Evolutionary conservation across 2,113 vertebrate genomes (phyloP), one percentile per base, ranked within the genome.

Genomic region (Tetrao urogallus): DNA sequence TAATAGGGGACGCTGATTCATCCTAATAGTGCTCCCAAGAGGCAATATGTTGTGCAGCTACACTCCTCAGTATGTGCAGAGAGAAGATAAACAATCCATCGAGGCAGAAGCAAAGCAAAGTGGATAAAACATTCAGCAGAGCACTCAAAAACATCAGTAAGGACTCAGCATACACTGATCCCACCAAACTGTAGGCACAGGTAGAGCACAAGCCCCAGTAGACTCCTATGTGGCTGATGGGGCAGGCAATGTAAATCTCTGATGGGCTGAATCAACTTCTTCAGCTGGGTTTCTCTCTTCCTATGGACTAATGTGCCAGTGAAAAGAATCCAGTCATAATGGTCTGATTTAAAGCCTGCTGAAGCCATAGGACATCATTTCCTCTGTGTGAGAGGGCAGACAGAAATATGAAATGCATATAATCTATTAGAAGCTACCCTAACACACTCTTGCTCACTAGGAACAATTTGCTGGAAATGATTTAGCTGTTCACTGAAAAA

Each of bases 91-190:
- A 71, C 28, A 43, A 75, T 19, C 7, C 47, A 6, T 16, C 0
- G 1, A 75, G 38, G 22, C 25, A 72, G 52, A 83, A 67, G 42
- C 17, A 70, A 76, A 85, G n/a, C 0, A 1, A 24, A 40, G 20
- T 17, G 19, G 16, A 36, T 73, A 63, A 54, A 43, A 28, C 0
- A 0, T 27, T 90, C 25, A 65, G 25, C 40, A 58, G 54, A 70
- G 13, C n/a, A 47, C 42, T 32, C 21, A 63, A 1, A 16, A 64
- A 2, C 56, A 45, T 32, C 19, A 52, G 16, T 0, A 1, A 63
- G 32, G 34, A 66, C 13, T 34, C n/a, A 17, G 66, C 1, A 2
- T 32, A 32, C 47, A 54, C 1, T 13, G 45, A 58, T 0, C 0
- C 18, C 61, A 45, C 32, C 24, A 58, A 90, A 82, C 18, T 22